Evolutionary conservation across 2,888 invertebrate species (phyloP), one percentile per base, ranked within the genome.

Genomic region (Pinctada fucata): DNA sequence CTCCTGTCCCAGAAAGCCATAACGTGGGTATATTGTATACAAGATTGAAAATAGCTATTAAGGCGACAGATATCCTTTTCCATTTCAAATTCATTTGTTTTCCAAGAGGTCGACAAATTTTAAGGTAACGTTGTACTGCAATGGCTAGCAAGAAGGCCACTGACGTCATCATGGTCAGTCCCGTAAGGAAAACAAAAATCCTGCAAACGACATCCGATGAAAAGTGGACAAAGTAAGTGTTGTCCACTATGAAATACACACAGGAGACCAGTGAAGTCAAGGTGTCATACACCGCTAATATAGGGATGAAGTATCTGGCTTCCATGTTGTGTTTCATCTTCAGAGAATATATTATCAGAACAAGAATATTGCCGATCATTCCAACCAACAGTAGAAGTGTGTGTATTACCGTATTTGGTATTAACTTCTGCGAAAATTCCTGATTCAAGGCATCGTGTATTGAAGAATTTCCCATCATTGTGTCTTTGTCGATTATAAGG

Each of bases 51-150:
- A 51, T 51, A 16, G 51, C 2, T 1, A 52, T 51, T 49, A n/a
- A 31, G 2, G 5, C 71, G 5, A 71, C 4, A 6, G 45, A 16
- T 16, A 71, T 3, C 13, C 50, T 51, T 10, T 71, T 71, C 16
- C 51, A 50, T 51, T 16, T n/a, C 4, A 13, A 45, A 31, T 71
- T 71, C 71, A 71, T 71, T 49, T 71, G 71, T n/a, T 51, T 49
- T 51, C 71, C 71, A n/a, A 71, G 51, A n/a, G 71, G 71, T 16
- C 71, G 71, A 52, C 71, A 71, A 4, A 71, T 71, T 52, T 71
- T 71, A 10, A 71, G n/a, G 51, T 71, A 71, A 31, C 71, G 50
- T 31, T 71, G 51, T 16, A 71, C 52, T 2, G 51, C 71, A 3
- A 71, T 71, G 52, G 52, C 71, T 8, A 71, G 71, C 1, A 71